Evolutionary conservation across 2,888 invertebrate species (phyloP).

Genomic region (Sinotaia quadrata): DNA sequence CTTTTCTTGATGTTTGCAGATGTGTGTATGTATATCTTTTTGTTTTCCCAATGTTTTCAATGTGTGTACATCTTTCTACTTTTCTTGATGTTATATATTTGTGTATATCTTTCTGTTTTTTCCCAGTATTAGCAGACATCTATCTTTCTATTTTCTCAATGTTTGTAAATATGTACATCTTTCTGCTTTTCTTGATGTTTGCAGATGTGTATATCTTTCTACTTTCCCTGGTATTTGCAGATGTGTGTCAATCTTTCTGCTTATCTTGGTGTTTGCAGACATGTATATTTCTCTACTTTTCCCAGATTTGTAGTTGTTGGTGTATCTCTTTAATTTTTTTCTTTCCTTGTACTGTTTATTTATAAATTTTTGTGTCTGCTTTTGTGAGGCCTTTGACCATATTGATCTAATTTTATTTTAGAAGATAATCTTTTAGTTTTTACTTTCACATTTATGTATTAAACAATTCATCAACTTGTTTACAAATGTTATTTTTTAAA

Average conservation of each 20-base stretch:
- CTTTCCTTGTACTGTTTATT: neutral
- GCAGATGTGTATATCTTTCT: constrained; percentile 61
- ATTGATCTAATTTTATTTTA: no score
- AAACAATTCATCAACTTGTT: no score
- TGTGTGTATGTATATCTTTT: neutral
- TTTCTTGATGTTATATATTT: constrained; percentile 73
- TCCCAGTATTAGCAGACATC: no score
- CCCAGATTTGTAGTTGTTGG: no score
- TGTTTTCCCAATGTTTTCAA: constrained; percentile 11
- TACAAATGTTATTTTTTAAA: no score
- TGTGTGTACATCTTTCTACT: neutral
- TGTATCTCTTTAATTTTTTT: neutral
- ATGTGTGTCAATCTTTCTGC: neutral
- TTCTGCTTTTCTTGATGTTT: constrained; percentile 86
- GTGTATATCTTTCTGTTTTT: constrained; percentile 45
- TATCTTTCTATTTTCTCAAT: no score
- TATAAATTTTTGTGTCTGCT: neutral
- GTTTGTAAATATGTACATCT: no score
- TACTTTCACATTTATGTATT: no score
- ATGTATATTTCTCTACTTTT: neutral
- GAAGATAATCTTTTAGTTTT: no score
- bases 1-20: neutral
- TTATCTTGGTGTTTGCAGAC: neutral
- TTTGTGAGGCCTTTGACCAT: neutral
- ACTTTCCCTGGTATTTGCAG: constrained; percentile 12